phyloP scores from a whole-genome alignment of 2,888 invertebrate species.

The Venustoraphidia nigricollis region DNA sequence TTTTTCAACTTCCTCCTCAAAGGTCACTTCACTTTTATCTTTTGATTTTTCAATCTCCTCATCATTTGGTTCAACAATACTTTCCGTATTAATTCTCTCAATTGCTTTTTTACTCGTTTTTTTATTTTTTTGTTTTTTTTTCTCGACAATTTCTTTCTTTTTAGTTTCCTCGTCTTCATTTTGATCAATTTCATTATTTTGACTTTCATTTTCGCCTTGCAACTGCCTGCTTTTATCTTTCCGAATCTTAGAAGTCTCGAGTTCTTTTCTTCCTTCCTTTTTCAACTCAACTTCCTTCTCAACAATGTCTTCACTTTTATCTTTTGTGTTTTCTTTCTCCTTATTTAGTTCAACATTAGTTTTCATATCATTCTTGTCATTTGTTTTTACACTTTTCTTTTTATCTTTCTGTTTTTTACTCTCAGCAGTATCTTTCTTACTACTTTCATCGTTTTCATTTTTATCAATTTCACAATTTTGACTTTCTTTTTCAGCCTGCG shows the following conservation, averaged over 20 bases:
- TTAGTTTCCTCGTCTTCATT: background rate
- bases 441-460: background rate
- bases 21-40: background rate
- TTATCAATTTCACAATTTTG: background rate
- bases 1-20: background rate
- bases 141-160: too few species aligned
- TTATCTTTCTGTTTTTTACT: too few species aligned
- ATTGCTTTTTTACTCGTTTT: background rate
- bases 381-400: background rate
- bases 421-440: too few species aligned
- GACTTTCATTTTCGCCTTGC: background rate
- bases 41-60: background rate
- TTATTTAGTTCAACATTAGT: background rate
- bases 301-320: background rate
- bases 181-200: background rate
- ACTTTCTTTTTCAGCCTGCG: background rate
- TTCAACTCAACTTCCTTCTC: background rate
- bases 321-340: background rate
- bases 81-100: background rate
- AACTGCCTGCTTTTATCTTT: too few species aligned
- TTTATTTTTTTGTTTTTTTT: too few species aligned
- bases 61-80: background rate
- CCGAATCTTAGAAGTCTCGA: background rate
- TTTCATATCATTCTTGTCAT: background rate
- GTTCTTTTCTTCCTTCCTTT: background rate